These are phyloP conservation scores for Margaritifera margaritifera DNA, from an alignment of 2,888 invertebrate genomes.

Conservation along the genomic window DNA sequence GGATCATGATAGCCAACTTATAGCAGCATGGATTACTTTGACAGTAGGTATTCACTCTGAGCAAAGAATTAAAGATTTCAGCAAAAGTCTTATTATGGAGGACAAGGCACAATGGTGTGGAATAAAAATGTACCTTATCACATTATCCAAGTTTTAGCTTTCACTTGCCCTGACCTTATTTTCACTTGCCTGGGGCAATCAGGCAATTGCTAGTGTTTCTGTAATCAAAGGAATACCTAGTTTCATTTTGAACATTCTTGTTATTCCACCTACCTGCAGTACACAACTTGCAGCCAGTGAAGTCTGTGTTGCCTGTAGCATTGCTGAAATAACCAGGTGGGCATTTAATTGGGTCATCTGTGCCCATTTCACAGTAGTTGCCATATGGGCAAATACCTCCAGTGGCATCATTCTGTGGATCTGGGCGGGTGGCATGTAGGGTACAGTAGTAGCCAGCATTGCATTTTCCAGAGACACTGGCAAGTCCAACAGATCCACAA, in stretches of 20 bases:
- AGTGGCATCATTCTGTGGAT: constrained; percentile 61
- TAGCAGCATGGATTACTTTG: too few relatives aligned
- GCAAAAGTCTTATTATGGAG: too few relatives aligned
- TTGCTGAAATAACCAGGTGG: constrained; percentile 65
- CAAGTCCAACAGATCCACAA: constrained; percentile 58
- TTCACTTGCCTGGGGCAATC: neutral
- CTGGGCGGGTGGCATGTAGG: constrained; percentile 50
- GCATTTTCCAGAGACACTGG: constrained; percentile 61
- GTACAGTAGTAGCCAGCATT: constrained; percentile 66
- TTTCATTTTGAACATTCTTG: too few relatives aligned
- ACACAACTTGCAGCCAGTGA: constrained; percentile 60
- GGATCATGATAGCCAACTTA: too few relatives aligned
- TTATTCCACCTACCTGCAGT: constrained; percentile 53
- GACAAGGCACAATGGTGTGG: too few relatives aligned
- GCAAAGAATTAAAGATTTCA: too few relatives aligned
- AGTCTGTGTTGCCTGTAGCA: constrained; percentile 56
- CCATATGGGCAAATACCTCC: constrained; percentile 66
- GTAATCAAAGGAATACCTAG: too few relatives aligned
- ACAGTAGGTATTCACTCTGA: too few relatives aligned
- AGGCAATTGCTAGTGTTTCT: neutral
- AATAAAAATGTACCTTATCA: too few relatives aligned
- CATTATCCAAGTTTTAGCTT: neutral
- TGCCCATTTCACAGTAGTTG: constrained; percentile 64
- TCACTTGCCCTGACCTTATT: too few relatives aligned
- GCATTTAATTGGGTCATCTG: constrained; percentile 53